A percentile compares a stretch with the other conserved stretches of the same genome.
Evolutionary conservation across 1,140 invertebrate genomes (phyloP).

Genomic region (Aphelinus atriplicis): DNA sequence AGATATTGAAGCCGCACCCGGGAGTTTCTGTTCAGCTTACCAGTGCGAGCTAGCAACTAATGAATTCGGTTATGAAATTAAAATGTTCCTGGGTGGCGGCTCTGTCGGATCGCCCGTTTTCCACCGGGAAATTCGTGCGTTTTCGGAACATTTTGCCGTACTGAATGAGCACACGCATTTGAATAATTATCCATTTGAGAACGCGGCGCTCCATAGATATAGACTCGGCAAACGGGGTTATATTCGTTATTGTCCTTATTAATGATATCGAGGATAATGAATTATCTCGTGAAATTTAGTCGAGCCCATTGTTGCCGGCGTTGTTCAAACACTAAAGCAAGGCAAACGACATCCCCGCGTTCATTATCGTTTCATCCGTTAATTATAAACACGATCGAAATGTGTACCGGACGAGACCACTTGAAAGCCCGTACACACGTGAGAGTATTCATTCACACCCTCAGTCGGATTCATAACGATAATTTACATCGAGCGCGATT

Average conservation of each 20-base stretch:
- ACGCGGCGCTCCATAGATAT: too few species aligned
- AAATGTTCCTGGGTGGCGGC: too few species aligned
- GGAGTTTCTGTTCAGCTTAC: too few species aligned
- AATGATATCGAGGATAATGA: slow-evolving; percentile 2
- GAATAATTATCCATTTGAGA: too few species aligned
- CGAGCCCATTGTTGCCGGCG: slow-evolving; percentile 10
- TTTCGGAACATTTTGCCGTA: too few species aligned
- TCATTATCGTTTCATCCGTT: slow-evolving; percentile 10
- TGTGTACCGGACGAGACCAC: not conserved
- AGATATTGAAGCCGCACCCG: too few species aligned
- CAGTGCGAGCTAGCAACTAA: too few species aligned
- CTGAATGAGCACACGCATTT: too few species aligned
- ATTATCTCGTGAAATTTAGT: slow-evolving; percentile 8
- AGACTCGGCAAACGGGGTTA: too few species aligned
- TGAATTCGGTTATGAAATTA: too few species aligned
- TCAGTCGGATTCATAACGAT: slow-evolving; percentile 5
- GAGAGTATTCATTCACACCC: not conserved
- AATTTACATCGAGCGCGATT: not conserved
- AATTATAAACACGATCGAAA: slow-evolving; percentile 3
- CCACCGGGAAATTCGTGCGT: too few species aligned
- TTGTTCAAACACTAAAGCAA: slow-evolving; percentile 9
- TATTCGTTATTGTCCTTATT: slow-evolving; percentile 10
- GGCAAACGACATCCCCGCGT: not conserved
- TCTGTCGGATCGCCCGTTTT: too few species aligned
- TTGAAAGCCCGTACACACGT: not conserved